Evolutionary conservation across 2,888 invertebrate genomes (phyloP), one percentile per base, ranked within the genome.

Genomic region (Dicranocentrus wangi): DNA sequence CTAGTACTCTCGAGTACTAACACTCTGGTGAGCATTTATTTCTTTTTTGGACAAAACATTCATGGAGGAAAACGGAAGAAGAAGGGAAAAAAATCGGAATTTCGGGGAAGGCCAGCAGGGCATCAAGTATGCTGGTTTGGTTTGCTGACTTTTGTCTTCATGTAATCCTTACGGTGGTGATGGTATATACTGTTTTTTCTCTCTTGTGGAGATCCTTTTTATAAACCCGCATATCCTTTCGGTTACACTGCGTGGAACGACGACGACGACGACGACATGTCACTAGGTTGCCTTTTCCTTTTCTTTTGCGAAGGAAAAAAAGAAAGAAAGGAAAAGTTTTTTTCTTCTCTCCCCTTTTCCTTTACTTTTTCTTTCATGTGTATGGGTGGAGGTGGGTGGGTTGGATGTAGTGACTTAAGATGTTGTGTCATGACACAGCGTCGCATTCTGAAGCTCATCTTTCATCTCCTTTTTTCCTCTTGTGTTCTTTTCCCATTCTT

Each of bases 1-100:
- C n/a, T n/a, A n/a, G 13, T 58, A 25, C 42, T n/a, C 51, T 21
- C 17, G 17, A 19, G 42, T 55, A 7, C 47, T 28, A 71, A 61
- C 71, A 71, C 71, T 71, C 71, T 60, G 43, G 61, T 71, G 71
- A 71, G 60, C 71, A 71, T 71, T 71, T 71, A 71, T 73, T 73
- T 73, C 32, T 32, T 32, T 3, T 10, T 10, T 32, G 32, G 53
- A 51, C 53, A 73, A 58, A 65, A 65, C 42, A 65, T 43, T 65
- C 43, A 23, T 65, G 47, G 42, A 43, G 43, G 65, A 21, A 19
- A 61, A n/a, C 8, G 8, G 60, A 25, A 58, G 10, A 58, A 58
- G 19, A 58, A 17, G 32, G 21, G 42, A 65, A 65, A 65, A 23
- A 13, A 43, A 17, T 63, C 32, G 10, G 28, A 42, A 63, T 61